Conservation (phyloP, 2,797 vertebrate genomes). For the Spizella passerina region DNA sequence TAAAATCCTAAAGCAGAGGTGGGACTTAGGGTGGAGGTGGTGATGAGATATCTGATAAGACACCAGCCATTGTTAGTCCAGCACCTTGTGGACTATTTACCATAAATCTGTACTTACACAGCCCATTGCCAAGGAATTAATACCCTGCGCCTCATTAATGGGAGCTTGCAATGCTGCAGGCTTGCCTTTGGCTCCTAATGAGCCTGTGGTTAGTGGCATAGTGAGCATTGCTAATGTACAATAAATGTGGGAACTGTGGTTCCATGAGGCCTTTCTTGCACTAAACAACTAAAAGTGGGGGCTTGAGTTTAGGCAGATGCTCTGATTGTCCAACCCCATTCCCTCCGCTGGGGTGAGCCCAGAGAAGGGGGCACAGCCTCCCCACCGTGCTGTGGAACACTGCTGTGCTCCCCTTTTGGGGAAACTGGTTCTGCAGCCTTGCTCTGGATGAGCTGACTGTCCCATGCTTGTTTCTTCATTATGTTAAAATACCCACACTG, state of each 20-base stretch:
- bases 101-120: not conserved
- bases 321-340: not conserved
- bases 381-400: not conserved
- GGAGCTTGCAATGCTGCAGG: not conserved
- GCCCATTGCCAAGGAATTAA: not conserved
- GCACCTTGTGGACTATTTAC: not conserved
- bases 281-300: not conserved
- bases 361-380: not conserved
- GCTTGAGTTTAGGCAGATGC: not conserved
- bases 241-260: not conserved
- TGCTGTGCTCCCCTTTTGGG: not conserved
- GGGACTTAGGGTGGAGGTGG: not conserved
- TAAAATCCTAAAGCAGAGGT: not conserved
- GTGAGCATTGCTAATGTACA: not conserved
- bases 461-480: constrained; percentile 10
- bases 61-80: not conserved
- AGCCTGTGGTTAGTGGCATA: not conserved
- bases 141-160: not conserved
- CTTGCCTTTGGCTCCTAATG: not conserved
- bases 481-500: not conserved
- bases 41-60: not conserved
- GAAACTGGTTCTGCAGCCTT: constrained; percentile 48
- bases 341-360: not conserved
- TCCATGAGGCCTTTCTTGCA: not conserved
- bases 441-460: not conserved